These are phyloP conservation scores for Phoenicopterus ruber DNA, from an alignment of 2,113 vertebrate genomes.

Conservation along the genomic window DNA sequence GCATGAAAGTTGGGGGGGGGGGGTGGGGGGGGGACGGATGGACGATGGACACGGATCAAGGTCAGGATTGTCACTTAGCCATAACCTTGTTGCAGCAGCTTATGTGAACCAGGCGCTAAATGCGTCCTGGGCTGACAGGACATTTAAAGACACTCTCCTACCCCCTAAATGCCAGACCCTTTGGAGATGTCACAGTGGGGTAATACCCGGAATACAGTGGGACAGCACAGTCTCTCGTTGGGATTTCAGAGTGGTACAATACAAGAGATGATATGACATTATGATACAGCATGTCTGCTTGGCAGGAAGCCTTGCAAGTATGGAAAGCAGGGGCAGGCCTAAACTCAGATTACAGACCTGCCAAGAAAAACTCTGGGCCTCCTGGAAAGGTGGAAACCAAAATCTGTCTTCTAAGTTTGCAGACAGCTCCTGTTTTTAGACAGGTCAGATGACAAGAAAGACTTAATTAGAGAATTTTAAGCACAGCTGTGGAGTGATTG, in stretches of 20 bases:
- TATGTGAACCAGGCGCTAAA: neutral
- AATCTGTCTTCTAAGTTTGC: conserved; percentile 1
- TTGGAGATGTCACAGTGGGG: neutral
- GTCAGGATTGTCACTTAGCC: neutral
- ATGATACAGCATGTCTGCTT: neutral
- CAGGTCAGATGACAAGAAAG: neutral
- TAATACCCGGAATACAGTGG: neutral
- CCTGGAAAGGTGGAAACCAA: conserved; percentile 1
- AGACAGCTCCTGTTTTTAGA: neutral
- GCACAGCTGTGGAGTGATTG: neutral
- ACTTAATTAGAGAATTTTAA: conserved; percentile 10
- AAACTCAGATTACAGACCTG: neutral
- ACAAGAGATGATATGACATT: neutral
- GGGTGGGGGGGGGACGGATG: no score
- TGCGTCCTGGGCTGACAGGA: neutral
- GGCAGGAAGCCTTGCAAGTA: neutral
- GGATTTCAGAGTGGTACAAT: neutral
- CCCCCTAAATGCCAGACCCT: neutral
- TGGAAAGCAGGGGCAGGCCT: neutral
- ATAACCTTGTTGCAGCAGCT: neutral
- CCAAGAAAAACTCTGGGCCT: neutral
- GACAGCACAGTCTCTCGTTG: neutral
- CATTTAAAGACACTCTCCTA: neutral
- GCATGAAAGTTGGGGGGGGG: neutral
- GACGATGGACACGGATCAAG: no score